Conservation (phyloP, 1,140 invertebrate genomes). For the Drosophila seguyi region DNA sequence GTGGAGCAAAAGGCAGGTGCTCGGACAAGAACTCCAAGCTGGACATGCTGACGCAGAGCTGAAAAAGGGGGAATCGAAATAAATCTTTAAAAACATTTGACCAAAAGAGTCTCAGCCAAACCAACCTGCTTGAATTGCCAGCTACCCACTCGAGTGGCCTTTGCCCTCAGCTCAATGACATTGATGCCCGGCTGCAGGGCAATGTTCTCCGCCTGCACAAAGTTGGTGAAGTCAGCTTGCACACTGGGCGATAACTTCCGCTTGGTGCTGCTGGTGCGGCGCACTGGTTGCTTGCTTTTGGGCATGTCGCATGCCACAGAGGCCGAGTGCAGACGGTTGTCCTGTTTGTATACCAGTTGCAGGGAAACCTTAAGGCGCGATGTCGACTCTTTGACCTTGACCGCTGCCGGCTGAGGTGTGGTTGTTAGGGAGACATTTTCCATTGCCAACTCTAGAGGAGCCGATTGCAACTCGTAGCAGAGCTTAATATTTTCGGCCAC, state of each 20-base stretch:
- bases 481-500: constrained; percentile 86
- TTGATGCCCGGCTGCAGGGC: constrained; percentile 90
- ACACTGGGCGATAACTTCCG: constrained; percentile 87
- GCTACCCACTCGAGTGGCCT: constrained; percentile 85
- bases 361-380: constrained; percentile 85
- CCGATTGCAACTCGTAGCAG: constrained; percentile 86
- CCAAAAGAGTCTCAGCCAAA: not conserved
- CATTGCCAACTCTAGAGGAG: constrained; percentile 42
- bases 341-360: constrained; percentile 92
- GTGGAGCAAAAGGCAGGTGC: constrained; percentile 71
- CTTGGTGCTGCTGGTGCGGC: constrained; percentile 82
- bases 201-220: constrained; percentile 87
- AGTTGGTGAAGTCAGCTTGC: constrained; percentile 88
- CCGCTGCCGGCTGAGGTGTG: not conserved
- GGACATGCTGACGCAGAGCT: constrained; percentile 79
- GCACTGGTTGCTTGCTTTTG: constrained; percentile 85
- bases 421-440: constrained; percentile 40
- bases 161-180: constrained; percentile 88
- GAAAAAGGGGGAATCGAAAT: not conserved
- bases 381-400: constrained; percentile 48
- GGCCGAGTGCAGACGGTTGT: constrained; percentile 90
- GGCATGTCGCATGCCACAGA: constrained; percentile 88
- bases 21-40: constrained; percentile 89
- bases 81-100: not conserved
- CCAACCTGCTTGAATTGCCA: constrained; percentile 82